Evolutionary conservation across 2,113 vertebrate species (phyloP).

Genomic region (Camarhynchus parvulus): DNA sequence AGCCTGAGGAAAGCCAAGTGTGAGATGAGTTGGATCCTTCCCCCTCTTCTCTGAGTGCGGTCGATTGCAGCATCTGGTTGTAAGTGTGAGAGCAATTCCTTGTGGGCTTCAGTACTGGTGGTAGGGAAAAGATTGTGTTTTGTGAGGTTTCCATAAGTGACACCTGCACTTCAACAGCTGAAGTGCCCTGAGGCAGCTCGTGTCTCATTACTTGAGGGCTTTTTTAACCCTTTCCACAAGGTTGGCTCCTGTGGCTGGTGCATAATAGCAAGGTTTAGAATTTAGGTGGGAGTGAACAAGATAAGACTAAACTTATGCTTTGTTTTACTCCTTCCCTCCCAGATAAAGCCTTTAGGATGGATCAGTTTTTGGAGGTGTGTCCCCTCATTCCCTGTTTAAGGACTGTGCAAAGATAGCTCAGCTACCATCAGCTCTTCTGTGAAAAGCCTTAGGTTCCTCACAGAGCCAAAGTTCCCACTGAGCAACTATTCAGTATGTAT

Average conservation of each 20-base stretch:
- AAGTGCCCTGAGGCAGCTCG: background rate
- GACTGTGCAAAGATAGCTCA: background rate
- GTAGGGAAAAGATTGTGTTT: conserved; percentile 8
- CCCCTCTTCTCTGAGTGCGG: accelerated
- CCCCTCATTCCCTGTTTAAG: background rate
- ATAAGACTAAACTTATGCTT: background rate
- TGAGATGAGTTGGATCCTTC: background rate
- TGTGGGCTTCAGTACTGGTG: background rate
- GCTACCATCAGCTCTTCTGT: background rate
- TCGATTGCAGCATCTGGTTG: conserved; percentile 54
- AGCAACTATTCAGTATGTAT: background rate
- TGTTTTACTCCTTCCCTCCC: background rate
- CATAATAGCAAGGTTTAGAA: background rate
- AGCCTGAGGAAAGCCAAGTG: background rate
- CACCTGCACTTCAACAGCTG: conserved; percentile 59
- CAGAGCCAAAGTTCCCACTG: background rate
- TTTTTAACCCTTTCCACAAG: conserved; percentile 34
- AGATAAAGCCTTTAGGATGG: background rate
- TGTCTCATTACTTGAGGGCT: background rate
- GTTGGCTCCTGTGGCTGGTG: background rate
- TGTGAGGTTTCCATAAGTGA: conserved; percentile 35
- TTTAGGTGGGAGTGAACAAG: background rate
- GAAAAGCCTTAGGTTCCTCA: background rate
- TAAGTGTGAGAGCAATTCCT: conserved; percentile 66
- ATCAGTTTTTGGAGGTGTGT: background rate